Conservation (phyloP, 2,888 invertebrate genomes). For the Aphodius granarius region DNA sequence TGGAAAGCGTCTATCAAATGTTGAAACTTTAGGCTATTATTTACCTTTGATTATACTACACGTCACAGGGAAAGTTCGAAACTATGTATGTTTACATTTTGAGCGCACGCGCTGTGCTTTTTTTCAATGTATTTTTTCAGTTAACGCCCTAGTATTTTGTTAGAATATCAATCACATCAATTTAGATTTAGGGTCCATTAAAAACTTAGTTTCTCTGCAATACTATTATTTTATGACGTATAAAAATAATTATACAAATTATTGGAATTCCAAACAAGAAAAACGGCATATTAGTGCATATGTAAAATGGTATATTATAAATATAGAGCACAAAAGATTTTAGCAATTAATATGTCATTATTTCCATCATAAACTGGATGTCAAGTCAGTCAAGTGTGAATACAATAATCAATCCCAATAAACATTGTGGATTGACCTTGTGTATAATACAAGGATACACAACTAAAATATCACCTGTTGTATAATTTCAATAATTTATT, state of each 20-base stretch:
- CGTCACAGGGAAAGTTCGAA: not conserved
- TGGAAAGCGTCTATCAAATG: not conserved
- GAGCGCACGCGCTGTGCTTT: not conserved
- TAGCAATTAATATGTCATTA: too few relatives aligned
- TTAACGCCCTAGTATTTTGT: not conserved
- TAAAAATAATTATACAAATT: too few relatives aligned
- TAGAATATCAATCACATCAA: too few relatives aligned
- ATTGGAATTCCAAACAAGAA: too few relatives aligned
- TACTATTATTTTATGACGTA: too few relatives aligned
- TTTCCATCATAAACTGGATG: too few relatives aligned
- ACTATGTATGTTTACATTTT: not conserved
- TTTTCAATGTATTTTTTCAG: not conserved
- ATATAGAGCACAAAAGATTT: too few relatives aligned
- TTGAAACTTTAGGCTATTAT: not conserved
- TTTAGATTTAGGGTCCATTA: too few relatives aligned
- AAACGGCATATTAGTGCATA: too few relatives aligned
- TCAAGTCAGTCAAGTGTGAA: not conserved
- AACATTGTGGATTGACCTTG: not conserved
- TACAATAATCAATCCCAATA: not conserved
- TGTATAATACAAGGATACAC: not conserved
- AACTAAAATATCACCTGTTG: not conserved
- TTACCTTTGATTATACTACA: not conserved
- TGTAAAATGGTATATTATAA: too few relatives aligned
- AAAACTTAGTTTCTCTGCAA: too few relatives aligned
- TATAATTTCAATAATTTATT: not conserved